Evolutionary conservation across 2,797 vertebrate species (phyloP).

Genomic region (Yasuhikotakia modesta): DNA sequence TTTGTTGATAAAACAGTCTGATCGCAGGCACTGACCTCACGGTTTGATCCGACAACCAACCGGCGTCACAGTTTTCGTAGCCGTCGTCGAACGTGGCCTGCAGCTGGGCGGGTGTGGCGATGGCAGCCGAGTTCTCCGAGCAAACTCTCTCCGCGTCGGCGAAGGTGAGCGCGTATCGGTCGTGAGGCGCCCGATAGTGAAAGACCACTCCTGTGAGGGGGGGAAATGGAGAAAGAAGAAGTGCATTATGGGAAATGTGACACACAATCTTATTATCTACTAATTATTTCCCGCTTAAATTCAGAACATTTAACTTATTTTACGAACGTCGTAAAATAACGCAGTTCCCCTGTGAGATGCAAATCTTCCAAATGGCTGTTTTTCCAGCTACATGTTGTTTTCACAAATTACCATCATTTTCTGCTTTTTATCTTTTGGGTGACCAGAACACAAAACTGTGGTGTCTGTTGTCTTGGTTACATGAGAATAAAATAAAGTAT

Average conservation of each 20-base stretch:
- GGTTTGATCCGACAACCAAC: constrained; percentile 91
- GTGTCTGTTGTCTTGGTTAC: no score
- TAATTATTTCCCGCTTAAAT: neutral
- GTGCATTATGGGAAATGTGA: neutral
- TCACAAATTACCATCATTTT: neutral
- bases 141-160: constrained; percentile 83
- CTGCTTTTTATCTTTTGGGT: neutral
- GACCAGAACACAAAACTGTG: no score
- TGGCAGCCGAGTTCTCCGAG: constrained; percentile 81
- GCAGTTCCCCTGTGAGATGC: neutral
- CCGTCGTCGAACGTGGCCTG: constrained; percentile 92
- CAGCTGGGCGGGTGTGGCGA: constrained; percentile 86
- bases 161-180: constrained; percentile 87
- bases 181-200: constrained; percentile 87
- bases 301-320: constrained; percentile 1
- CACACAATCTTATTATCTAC: neutral
- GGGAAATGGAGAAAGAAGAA: neutral
- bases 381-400: neutral
- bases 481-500: no score
- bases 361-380: neutral
- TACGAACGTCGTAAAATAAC: neutral
- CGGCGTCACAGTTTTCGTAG: constrained; percentile 94
- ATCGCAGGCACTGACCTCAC: constrained; percentile 79
- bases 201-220: constrained; percentile 85
- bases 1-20: neutral